Percentiles rank a stretch among this genome's conserved stretches.
phyloP scores from a whole-genome alignment of 2,888 invertebrate genomes.

The Mylabris sibirica region DNA sequence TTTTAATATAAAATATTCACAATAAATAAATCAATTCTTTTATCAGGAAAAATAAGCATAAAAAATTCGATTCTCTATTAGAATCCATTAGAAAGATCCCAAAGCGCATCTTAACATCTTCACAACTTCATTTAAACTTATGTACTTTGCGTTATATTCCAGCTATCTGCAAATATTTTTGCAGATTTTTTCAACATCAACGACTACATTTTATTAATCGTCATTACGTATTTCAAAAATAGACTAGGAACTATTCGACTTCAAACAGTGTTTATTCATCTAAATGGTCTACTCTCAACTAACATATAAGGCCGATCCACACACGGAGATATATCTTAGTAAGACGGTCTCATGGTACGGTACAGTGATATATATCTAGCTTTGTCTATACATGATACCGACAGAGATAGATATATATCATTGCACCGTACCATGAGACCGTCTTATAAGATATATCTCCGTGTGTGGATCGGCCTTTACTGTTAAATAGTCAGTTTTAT shows the following conservation, averaged over 20 bases:
- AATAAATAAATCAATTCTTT: not conserved
- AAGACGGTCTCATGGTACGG: no score
- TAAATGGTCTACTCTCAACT: not conserved
- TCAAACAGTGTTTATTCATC: not conserved
- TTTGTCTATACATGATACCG: no score
- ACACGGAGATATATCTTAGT: no score
- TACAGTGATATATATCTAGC: no score
- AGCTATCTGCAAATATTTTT: not conserved
- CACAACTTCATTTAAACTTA: not conserved
- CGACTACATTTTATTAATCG: no score
- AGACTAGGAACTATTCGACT: not conserved
- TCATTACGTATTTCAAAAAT: no score
- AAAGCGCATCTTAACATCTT: not conserved
- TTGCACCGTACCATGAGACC: no score
- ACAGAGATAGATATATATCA: no score
- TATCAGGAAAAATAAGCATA: not conserved
- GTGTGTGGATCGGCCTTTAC: no score
- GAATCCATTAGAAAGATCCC: not conserved
- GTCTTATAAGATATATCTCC: no score
- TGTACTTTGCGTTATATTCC: not conserved
- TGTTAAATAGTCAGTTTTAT: slow-evolving; percentile 1
- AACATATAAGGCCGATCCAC: no score
- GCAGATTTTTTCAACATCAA: not conserved
- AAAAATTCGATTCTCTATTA: not conserved
- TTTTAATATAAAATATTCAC: not conserved